phyloP scores from a whole-genome alignment of 1,140 invertebrate genomes.

The Nymphalis io region DNA sequence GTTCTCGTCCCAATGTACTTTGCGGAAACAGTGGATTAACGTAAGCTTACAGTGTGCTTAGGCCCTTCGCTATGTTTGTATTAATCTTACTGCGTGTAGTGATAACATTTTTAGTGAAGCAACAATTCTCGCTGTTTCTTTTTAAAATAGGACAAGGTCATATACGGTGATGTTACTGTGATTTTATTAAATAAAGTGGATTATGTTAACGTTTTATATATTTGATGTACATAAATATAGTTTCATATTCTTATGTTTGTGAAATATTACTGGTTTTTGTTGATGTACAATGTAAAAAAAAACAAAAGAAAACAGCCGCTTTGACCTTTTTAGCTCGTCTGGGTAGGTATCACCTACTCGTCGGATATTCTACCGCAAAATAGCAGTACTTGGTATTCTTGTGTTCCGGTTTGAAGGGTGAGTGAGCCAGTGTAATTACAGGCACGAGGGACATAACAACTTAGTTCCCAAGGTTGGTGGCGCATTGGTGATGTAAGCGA shows the following conservation, averaged over 20 bases:
- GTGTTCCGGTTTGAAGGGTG: too few species aligned
- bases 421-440: too few species aligned
- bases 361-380: too few species aligned
- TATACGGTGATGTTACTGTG: neutral
- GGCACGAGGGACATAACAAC: too few species aligned
- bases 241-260: neutral
- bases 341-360: too few species aligned
- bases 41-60: constrained; percentile 8
- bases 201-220: neutral
- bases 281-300: too few species aligned
- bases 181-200: constrained; percentile 9
- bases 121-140: neutral
- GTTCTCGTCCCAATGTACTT: constrained; percentile 7
- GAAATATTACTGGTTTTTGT: neutral
- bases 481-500: too few species aligned
- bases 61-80: constrained; percentile 11
- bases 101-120: constrained; percentile 20
- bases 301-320: too few species aligned
- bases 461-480: too few species aligned
- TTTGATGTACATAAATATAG: neutral
- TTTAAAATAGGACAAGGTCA: constrained; percentile 9
- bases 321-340: too few species aligned
- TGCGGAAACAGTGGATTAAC: constrained; percentile 22
- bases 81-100: neutral
- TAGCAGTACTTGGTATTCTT: too few species aligned